Base-by-base conservation (phyloP, 2,888 invertebrate species). In the Homarus gammarus region DNA sequence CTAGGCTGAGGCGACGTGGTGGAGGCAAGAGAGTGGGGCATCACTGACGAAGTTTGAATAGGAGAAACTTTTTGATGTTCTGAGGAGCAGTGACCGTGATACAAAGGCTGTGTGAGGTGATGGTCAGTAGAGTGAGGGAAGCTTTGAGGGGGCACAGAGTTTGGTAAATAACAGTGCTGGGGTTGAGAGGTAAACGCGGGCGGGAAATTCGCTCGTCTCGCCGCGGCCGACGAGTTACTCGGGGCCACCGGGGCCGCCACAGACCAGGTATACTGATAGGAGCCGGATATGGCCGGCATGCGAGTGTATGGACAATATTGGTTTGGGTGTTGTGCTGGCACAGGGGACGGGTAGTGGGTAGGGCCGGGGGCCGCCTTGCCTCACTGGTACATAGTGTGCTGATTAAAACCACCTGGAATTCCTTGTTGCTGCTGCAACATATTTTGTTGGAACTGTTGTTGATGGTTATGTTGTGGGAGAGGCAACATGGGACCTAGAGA, bases 381-480 rank as follows among this genome's bases (percentile, higher is more conserved):
- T 90, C 85, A 90, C 86, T 90, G 90, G 51, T 90, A 90, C 84
- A 90, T 79, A 12, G 84, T 78, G 70, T 87, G 90, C 33, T 90
- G 87, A 36, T 90, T 90, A 68, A 90, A 87, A n/a, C 87, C 84
- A 2, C 87, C 87, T 33, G 87, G 79, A 81, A 90, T 78, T 22
- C 84, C 73, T 36, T 90, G 90, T 31, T 84, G 89, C 22, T 89
- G 91, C 77, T 91, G 91, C 81, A 87, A 64, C 72, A 91, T 87
- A 68, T 91, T 90, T n/a, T 90, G 90, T 77, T 91, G 91, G 40
- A 91, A 91, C 70, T 91, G 90, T 64, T 91, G 91, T 49, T 91
- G 91, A 64, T 90, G 90, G 68, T 90, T 90, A 70, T 90, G 90
- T n/a, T 87, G 90, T 36, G 89, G 91, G 18, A 91, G 85, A 36